These are phyloP conservation scores for Papilio demoleus DNA, from an alignment of 2,888 invertebrate genomes.

Conservation along the genomic window DNA sequence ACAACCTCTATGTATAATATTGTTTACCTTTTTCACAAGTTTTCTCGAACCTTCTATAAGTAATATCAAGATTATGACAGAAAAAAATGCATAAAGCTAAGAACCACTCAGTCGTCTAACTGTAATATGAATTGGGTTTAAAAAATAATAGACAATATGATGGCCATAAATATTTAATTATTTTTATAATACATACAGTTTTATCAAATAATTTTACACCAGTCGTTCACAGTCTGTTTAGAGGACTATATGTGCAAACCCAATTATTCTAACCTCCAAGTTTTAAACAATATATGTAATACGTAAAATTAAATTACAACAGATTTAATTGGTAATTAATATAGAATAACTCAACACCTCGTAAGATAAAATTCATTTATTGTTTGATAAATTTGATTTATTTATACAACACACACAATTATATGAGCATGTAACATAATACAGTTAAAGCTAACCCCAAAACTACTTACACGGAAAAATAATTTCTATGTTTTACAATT, in stretches of 20 bases:
- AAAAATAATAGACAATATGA: slow-evolving; percentile 6
- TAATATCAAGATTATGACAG: no score
- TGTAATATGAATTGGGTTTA: no score
- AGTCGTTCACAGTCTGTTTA: slow-evolving; percentile 8
- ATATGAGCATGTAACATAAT: slow-evolving; percentile 54
- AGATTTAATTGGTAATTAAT: slow-evolving; percentile 41
- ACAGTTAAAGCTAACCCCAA: slow-evolving; percentile 59
- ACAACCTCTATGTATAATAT: no score
- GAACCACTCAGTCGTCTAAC: no score
- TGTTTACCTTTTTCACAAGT: no score
- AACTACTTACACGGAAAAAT: slow-evolving; percentile 54
- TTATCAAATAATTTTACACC: slow-evolving; percentile 21
- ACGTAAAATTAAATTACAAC: slow-evolving; percentile 14
- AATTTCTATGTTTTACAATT: slow-evolving; percentile 28
- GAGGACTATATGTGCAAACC: slow-evolving; percentile 9
- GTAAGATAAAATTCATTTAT: slow-evolving; percentile 64
- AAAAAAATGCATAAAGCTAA: no score
- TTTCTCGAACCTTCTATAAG: no score
- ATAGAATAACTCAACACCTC: slow-evolving; percentile 57
- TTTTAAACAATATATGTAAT: neutral
- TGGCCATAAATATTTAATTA: slow-evolving; percentile 32
- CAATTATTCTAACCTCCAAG: slow-evolving; percentile 5
- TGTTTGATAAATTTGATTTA: slow-evolving; percentile 73
- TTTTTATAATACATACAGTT: slow-evolving; percentile 34
- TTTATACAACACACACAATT: slow-evolving; percentile 65